phyloP scores from a whole-genome alignment of 2,888 invertebrate species.

The Euplagia quadripunctaria region DNA sequence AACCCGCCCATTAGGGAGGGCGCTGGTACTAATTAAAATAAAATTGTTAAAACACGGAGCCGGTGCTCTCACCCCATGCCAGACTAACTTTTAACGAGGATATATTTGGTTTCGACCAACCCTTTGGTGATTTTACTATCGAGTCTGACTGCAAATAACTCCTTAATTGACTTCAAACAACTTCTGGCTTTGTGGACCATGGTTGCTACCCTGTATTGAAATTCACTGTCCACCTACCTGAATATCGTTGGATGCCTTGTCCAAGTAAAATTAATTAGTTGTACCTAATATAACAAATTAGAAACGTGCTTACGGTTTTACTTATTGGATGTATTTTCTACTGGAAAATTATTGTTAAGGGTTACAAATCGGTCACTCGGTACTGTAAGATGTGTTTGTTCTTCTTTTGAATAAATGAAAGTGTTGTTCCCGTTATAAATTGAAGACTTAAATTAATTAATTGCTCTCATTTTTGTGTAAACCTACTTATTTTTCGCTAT shows the following conservation, averaged over 20 bases:
- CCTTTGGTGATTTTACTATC: conserved; percentile 86
- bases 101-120: conserved; percentile 86
- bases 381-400: neutral
- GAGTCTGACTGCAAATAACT: conserved; percentile 86
- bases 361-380: neutral
- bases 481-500: neutral
- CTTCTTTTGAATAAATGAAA: neutral
- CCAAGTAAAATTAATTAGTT: conserved; percentile 27
- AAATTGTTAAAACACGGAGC: conserved; percentile 84
- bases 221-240: conserved; percentile 51
- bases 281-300: conserved; percentile 1
- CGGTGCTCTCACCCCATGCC: conserved; percentile 66
- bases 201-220: conserved; percentile 54
- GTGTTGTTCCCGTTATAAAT: neutral
- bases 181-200: conserved; percentile 72
- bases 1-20: conserved; percentile 76
- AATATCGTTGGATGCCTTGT: conserved; percentile 30
- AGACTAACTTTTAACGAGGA: conserved; percentile 87
- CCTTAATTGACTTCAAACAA: conserved; percentile 86
- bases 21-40: conserved; percentile 85
- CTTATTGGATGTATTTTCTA: neutral
- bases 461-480: neutral
- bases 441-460: neutral
- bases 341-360: neutral
- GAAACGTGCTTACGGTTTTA: neutral